Percentiles rank a stretch among this genome's conserved stretches.
These are phyloP conservation scores for Paramormyrops kingsleyae DNA, from an alignment of 2,113 vertebrate species.

Conservation along the genomic window DNA sequence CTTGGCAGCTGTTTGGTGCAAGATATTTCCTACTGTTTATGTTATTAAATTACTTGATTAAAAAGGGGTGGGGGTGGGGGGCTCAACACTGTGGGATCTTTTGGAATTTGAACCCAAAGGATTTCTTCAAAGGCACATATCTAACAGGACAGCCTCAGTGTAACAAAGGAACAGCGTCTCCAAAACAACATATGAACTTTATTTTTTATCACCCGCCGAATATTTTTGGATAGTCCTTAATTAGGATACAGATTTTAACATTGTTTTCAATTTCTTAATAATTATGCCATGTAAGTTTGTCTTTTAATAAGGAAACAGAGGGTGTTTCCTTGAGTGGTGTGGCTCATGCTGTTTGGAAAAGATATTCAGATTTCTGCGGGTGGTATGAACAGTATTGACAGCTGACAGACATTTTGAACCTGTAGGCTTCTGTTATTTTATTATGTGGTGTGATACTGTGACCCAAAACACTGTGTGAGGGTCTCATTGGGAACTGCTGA, in stretches of 20 bases:
- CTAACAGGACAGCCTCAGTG: neutral
- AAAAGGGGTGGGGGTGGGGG: neutral
- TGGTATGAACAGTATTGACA: neutral
- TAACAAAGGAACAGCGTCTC: neutral
- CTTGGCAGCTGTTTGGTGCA: slow-evolving; percentile 37
- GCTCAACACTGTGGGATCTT: neutral
- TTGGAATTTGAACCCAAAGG: neutral
- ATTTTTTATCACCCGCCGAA: neutral
- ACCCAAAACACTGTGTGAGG: neutral
- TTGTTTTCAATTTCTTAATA: neutral
- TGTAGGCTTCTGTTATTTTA: neutral
- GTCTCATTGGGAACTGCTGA: neutral
- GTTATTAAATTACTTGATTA: slow-evolving; percentile 36
- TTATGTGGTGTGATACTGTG: neutral
- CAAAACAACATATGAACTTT: neutral
- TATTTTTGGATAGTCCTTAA: neutral
- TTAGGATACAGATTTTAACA: neutral
- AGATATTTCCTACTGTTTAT: slow-evolving; percentile 49
- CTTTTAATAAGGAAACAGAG: neutral
- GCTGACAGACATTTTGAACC: neutral
- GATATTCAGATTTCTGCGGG: neutral
- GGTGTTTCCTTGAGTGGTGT: neutral
- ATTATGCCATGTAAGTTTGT: neutral
- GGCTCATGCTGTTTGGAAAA: neutral
- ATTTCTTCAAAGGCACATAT: neutral